Evolutionary conservation across 2,113 vertebrate species (phyloP).

Genomic region (Antennarius striatus): DNA sequence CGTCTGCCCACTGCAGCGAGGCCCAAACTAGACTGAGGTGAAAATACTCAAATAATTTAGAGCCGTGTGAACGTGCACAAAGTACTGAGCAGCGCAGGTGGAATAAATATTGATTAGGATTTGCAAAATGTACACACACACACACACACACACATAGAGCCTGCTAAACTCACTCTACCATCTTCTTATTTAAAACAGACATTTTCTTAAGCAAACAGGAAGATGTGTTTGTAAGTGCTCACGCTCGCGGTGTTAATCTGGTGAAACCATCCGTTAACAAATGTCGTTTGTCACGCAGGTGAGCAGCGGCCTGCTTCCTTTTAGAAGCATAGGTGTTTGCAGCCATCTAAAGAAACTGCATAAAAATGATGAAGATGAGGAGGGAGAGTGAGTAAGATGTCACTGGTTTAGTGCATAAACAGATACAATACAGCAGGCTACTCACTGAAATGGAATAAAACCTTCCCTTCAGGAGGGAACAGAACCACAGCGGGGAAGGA

Average conservation of each 20-base stretch:
- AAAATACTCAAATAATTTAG: conserved; percentile 22
- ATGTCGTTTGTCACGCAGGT: not conserved
- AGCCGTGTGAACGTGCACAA: not conserved
- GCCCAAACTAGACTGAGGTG: not conserved
- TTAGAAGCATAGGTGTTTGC: conserved; percentile 14
- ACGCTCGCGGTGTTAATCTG: conserved; percentile 28
- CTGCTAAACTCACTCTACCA: not conserved
- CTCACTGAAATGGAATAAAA: conserved; percentile 65
- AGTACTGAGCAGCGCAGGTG: not conserved
- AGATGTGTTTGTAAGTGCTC: conserved; percentile 12
- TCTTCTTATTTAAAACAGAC: not conserved
- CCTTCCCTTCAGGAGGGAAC: conserved; percentile 65
- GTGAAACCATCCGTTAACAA: conserved; percentile 10
- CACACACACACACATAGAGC: conserved; percentile 11
- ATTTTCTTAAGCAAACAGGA: conserved; percentile 44
- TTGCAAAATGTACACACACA: conserved; percentile 1
- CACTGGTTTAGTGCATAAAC: conserved; percentile 19
- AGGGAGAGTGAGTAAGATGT: conserved; percentile 2
- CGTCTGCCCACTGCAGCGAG: conserved; percentile 29
- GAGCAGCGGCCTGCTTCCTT: not conserved
- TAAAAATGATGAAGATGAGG: conserved; percentile 2
- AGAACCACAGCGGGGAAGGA: conserved; percentile 64
- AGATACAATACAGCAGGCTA: conserved; percentile 38
- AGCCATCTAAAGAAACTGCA: conserved; percentile 2
- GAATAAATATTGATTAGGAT: conserved; percentile 19